Evolutionary conservation across 2,888 invertebrate species (phyloP), one percentile per base, ranked within the genome.

Genomic region (Capitulum mitella): DNA sequence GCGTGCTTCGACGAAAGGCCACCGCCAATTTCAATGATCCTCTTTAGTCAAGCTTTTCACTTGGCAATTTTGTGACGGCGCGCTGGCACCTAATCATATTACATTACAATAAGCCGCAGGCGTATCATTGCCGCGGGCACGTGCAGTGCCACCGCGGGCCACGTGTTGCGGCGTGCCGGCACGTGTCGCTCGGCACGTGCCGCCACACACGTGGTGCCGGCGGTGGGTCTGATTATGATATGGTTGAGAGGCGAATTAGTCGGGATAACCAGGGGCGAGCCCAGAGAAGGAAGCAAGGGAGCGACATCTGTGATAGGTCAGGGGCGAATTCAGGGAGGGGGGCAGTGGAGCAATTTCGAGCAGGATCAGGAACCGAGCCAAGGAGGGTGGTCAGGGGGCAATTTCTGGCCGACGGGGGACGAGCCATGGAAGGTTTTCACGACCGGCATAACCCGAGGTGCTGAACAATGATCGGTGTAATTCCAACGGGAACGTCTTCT

Each of bases 181-280:
- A 64, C 64, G 64, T 64, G 64, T 29, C n/a, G 10, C 10, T 32
- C 32, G 34, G 32, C 64, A 34, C 34, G 34, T 32, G 34, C 34
- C 64, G 64, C 64, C 58, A 29, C 58, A 58, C 58, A 58, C 58
- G 58, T n/a, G 58, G 58, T n/a, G n/a, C 29, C 54, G 58, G n/a
- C 58, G 58, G n/a, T 58, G 58, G 58, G 43, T n/a, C n/a, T n/a
- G 22, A 54, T 54, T 54, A 54, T 54, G 26, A 22, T 26, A 1
- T 19, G 54, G 22, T 26, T 22, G 54, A 54, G 54, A 54, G 54
- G 26, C 54, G 2, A 26, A 26, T 54, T 54, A 54, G 54, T 54
- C 6, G 54, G 6, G 22, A 26, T 22, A 6, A 19, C 14, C 26
- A 54, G n/a, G 54, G 22, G 26, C 6, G 26, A 26, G 10, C 26